Conservation (phyloP, 1,140 invertebrate genomes). For the Globodera rostochiensis region DNA sequence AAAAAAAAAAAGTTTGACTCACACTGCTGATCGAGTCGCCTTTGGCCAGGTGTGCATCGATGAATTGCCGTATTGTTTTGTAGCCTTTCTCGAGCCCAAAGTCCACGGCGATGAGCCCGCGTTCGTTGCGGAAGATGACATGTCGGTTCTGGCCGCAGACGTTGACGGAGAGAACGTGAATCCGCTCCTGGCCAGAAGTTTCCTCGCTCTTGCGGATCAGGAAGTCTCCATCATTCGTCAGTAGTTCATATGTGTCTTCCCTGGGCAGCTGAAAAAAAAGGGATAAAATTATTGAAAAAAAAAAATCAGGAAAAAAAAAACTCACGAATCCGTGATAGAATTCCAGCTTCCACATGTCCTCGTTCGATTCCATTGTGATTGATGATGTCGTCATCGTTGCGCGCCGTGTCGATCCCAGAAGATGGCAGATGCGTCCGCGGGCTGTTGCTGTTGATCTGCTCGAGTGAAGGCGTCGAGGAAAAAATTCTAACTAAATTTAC, state of each 20-base stretch:
- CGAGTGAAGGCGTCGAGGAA: too few relatives aligned
- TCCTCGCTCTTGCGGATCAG: constrained; percentile 42
- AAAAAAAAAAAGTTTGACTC: too few relatives aligned
- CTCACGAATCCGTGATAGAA: constrained; percentile 3
- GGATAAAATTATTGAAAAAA: background rate
- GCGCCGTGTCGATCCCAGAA: too few relatives aligned
- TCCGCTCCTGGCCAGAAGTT: background rate
- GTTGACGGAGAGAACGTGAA: background rate
- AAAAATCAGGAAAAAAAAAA: background rate
- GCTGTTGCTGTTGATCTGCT: too few relatives aligned
- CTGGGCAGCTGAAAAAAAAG: constrained; percentile 36
- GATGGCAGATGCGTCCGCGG: too few relatives aligned
- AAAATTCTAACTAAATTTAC: too few relatives aligned
- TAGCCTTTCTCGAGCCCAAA: background rate
- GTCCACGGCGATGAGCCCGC: background rate
- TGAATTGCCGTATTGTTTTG: constrained; percentile 1
- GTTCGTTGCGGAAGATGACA: background rate
- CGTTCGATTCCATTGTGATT: too few relatives aligned
- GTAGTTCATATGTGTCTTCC: constrained; percentile 34
- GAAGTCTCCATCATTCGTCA: constrained; percentile 42
- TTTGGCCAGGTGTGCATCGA: background rate
- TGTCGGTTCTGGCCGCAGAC: background rate
- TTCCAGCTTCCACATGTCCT: too few relatives aligned
- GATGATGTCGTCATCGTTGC: too few relatives aligned
- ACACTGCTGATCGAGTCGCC: background rate